Evolutionary conservation across 2,888 invertebrate species (phyloP), one percentile per base, ranked within the genome.

Genomic region (Panzeria rudis): DNA sequence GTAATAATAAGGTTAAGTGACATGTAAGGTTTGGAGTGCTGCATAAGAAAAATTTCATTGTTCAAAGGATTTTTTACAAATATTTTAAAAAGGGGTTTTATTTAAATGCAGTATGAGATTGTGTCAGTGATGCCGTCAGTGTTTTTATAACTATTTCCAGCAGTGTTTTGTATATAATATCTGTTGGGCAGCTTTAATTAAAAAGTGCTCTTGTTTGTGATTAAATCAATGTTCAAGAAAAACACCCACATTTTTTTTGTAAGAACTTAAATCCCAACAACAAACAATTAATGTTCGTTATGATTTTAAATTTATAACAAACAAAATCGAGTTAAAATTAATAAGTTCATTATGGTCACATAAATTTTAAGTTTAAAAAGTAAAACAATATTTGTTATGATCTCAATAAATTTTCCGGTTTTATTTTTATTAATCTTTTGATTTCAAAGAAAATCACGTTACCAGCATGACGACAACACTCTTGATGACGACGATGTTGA

Each of bases 371-470:
- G 17, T n/a, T 6, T 23, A 75, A 41, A 25, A 5, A 38, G 15
- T n/a, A 5, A 29, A 41, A 44, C 38, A 76, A 54, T 59, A 59
- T 71, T 71, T 64, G n/a, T 71, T 54, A 64, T 71, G 54, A 62
- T 79, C 71, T 71, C 52, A 71, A 66, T 71, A 62, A 62, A 62
- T 71, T 71, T 71, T 79, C 41, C 29, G 29, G 54, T 75, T 62
- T 54, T 68, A 69, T 68, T 72, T 73, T 59, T 72, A 56, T 79
- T 83, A 77, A 79, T 73, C 75, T 71, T 52, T 38, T 29, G 59
- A 75, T 79, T 79, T 79, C 44, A 25, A 32, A 54, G 73, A 83
- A 78, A 78, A 73, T 75, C 78, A 73, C 69, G 61, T 75, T 79
- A 47, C 15, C 11, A 35, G 35, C 35, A 29, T 69, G 75, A 54